These are phyloP conservation scores for Drosophila mimetica DNA, from an alignment of 2,888 invertebrate species.

Conservation along the genomic window DNA sequence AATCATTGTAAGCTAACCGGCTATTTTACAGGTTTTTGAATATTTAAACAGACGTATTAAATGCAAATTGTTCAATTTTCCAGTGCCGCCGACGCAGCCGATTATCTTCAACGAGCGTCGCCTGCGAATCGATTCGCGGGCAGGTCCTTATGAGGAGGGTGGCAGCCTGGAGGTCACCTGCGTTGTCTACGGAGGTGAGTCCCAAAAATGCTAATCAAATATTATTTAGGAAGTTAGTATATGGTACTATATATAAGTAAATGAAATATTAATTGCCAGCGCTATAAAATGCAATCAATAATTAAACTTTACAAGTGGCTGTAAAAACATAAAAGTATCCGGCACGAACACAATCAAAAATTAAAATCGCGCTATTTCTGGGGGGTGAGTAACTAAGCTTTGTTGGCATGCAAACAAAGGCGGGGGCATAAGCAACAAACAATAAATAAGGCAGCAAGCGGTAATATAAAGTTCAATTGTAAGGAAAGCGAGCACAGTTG, in stretches of 20 bases:
- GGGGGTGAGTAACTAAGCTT: background rate
- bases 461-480: slow-evolving; percentile 67
- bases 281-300: slow-evolving; percentile 49
- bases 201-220: slow-evolving; percentile 19
- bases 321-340: slow-evolving; percentile 60
- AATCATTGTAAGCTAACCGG: slow-evolving; percentile 2
- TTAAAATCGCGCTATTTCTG: slow-evolving; percentile 57
- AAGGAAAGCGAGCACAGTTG: slow-evolving; percentile 46
- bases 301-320: slow-evolving; percentile 59
- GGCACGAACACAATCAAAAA: slow-evolving; percentile 64
- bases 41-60: background rate
- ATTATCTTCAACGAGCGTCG: slow-evolving; percentile 89
- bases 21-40: background rate
- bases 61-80: background rate
- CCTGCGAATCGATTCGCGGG: slow-evolving; percentile 86
- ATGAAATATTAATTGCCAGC: slow-evolving; percentile 30
- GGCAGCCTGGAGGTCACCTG: slow-evolving; percentile 89
- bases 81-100: slow-evolving; percentile 90
- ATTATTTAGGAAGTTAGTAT: too few relatives aligned
- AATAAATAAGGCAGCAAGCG: slow-evolving; percentile 52
- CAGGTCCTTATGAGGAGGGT: slow-evolving; percentile 90
- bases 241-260: too few relatives aligned
- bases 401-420: slow-evolving; percentile 34
- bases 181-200: slow-evolving; percentile 90
- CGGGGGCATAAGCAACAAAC: slow-evolving; percentile 56